Evolutionary conservation across 1,140 invertebrate genomes (phyloP).

Genomic region (Thaumetopoea pityocampa): DNA sequence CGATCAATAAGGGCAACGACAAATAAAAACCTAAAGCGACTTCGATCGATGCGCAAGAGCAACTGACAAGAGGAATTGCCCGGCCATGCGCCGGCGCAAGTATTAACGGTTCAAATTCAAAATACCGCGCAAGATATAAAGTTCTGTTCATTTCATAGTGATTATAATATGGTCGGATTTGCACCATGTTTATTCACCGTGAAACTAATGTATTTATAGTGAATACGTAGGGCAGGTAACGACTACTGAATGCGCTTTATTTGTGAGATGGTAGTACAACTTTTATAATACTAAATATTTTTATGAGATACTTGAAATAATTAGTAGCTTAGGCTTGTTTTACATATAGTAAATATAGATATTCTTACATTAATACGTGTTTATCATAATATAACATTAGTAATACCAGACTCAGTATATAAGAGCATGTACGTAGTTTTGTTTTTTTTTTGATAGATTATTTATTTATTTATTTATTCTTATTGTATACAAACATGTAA

Average conservation of each 20-base stretch:
- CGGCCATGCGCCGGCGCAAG: slow-evolving; percentile 55
- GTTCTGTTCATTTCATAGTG: neutral
- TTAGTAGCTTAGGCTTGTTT: neutral
- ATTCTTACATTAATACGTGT: no score
- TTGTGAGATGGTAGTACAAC: no score
- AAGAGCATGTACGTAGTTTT: no score
- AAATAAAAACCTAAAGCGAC: slow-evolving; percentile 20
- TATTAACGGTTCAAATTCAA: slow-evolving; percentile 38
- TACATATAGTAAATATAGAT: no score
- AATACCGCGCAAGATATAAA: slow-evolving; percentile 11
- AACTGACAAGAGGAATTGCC: slow-evolving; percentile 55
- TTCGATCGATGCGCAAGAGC: slow-evolving; percentile 61
- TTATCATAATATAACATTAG: no score
- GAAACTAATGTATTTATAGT: slow-evolving; percentile 66
- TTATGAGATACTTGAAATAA: slow-evolving; percentile 4
- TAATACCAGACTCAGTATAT: no score
- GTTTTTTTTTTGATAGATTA: no score
- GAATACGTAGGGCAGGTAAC: slow-evolving; percentile 62
- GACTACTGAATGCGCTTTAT: slow-evolving; percentile 52
- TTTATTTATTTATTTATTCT: no score
- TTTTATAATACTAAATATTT: slow-evolving; percentile 4
- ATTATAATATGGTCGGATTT: slow-evolving; percentile 24
- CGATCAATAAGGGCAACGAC: slow-evolving; percentile 35
- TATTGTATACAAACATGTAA: no score
- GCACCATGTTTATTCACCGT: slow-evolving; percentile 58